Evolutionary conservation across 1,140 invertebrate genomes (phyloP).

Genomic region (Varroa destructor): DNA sequence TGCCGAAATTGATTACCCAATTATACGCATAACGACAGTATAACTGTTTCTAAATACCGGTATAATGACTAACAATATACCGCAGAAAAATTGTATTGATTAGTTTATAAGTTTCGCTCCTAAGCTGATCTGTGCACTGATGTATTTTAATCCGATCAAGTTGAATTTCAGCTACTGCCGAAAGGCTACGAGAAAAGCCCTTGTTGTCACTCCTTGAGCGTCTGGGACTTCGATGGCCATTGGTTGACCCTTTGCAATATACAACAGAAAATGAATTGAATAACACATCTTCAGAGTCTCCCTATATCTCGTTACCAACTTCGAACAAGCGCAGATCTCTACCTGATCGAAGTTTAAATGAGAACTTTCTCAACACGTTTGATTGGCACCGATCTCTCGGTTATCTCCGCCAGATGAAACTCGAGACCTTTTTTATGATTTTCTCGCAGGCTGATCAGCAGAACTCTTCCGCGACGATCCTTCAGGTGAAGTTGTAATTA

Average conservation of each 20-base stretch:
- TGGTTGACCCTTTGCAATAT: conserved; percentile 53
- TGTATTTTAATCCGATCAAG: conserved; percentile 30
- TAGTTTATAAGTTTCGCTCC: too few species aligned
- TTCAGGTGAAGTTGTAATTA: conserved; percentile 37
- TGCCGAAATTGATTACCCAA: too few species aligned
- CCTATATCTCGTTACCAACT: background rate
- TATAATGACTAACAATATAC: too few species aligned
- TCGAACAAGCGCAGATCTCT: background rate
- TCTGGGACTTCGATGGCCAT: conserved; percentile 66
- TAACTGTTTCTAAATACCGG: too few species aligned
- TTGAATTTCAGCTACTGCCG: conserved; percentile 39
- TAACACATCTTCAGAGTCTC: background rate
- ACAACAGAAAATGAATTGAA: conserved; percentile 36
- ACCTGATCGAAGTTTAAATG: background rate
- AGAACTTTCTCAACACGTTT: conserved; percentile 44
- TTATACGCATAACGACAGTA: too few species aligned
- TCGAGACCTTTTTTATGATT: conserved; percentile 49
- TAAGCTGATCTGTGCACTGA: conserved; percentile 1
- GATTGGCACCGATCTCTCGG: conserved; percentile 66
- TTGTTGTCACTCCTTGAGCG: conserved; percentile 55
- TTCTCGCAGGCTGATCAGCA: conserved; percentile 45
- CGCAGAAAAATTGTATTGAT: too few species aligned
- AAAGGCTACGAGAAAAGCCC: conserved; percentile 54
- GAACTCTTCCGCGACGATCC: conserved; percentile 43
- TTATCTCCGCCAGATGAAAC: conserved; percentile 64